Evolutionary conservation across 2,113 vertebrate genomes (phyloP), one percentile per base, ranked within the genome.

Genomic region (Phainopepla nitens): DNA sequence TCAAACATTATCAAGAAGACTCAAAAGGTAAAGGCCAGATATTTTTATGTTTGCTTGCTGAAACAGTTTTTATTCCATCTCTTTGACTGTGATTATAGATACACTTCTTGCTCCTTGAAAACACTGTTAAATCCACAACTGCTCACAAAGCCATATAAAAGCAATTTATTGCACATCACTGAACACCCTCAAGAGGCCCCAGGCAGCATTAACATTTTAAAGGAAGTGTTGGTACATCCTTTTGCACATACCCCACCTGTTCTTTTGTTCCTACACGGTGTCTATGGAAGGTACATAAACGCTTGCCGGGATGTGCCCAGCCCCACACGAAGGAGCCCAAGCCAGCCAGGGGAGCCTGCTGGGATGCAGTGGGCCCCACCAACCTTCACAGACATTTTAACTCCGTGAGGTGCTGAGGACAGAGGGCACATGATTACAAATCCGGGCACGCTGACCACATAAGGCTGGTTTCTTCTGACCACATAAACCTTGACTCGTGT

Each of bases 11-110:
- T 61, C 35, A 83, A 56, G 54, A 65, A 45, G 20, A 45, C 20
- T 72, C 66, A 61, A 88, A 93, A 95, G 58, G 68, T 86, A 96
- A 96, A 96, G 92, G 76, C 62, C 75, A 86, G 85, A 51, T 81
- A 88, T 68, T 90, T 95, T 90, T 62, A 77, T 57, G 83, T 75
- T 94, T 82, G 42, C 68, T 90, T 73, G 36, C 41, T 73, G 85
- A 51, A 83, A 90, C 3, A 4, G 19, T 41, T 80, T 85, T 83
- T 88, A 90, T 88, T 93, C 82, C 45, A 51, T 61, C 35, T 90
- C 62, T 35, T 87, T 11, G 25, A 28, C 79, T 66, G 82, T 88
- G 51, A 86, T 88, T 88, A 81, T 60, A 83, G 44, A 86, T 77
- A 79, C 47, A 81, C 28, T 90, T 85, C 66, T 89, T 62, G 66